Conservation (phyloP, 2,797 vertebrate species). For the Neostethus bicornis region DNA sequence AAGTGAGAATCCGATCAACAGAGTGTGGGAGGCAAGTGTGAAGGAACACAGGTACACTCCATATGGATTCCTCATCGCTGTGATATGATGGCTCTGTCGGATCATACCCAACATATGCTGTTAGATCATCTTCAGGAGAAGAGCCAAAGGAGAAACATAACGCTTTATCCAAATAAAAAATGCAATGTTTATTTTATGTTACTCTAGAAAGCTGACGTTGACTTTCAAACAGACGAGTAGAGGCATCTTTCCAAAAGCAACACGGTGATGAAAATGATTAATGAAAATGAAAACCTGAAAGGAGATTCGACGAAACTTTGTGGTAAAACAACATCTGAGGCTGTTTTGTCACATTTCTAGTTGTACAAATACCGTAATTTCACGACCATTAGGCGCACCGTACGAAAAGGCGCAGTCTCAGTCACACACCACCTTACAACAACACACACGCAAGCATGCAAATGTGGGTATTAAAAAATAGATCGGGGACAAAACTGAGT, state of each 20-base stretch:
- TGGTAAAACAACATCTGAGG: constrained; percentile 1
- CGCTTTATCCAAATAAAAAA: constrained; percentile 27
- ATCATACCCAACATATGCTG: constrained; percentile 48
- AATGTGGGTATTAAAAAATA: too few species aligned
- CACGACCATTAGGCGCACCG: too few species aligned
- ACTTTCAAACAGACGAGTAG: constrained; percentile 22
- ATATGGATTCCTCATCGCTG: constrained; percentile 39
- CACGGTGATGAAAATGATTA: constrained; percentile 20
- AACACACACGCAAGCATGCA: too few species aligned
- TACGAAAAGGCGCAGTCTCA: too few species aligned
- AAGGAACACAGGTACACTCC: constrained; percentile 40
- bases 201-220: constrained; percentile 6
- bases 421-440: too few species aligned
- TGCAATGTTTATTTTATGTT: constrained; percentile 10
- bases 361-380: too few species aligned
- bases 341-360: not conserved
- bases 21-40: constrained; percentile 40
- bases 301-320: not conserved
- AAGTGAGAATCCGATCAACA: constrained; percentile 29
- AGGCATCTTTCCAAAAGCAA: constrained; percentile 31
- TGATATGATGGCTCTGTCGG: constrained; percentile 22
- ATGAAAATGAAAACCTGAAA: constrained; percentile 21
- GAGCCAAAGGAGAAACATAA: constrained; percentile 18
- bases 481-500: too few species aligned
- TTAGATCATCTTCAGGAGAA: constrained; percentile 11